These are phyloP conservation scores for Sipha maydis DNA, from an alignment of 2,888 invertebrate genomes.

Conservation along the genomic window DNA sequence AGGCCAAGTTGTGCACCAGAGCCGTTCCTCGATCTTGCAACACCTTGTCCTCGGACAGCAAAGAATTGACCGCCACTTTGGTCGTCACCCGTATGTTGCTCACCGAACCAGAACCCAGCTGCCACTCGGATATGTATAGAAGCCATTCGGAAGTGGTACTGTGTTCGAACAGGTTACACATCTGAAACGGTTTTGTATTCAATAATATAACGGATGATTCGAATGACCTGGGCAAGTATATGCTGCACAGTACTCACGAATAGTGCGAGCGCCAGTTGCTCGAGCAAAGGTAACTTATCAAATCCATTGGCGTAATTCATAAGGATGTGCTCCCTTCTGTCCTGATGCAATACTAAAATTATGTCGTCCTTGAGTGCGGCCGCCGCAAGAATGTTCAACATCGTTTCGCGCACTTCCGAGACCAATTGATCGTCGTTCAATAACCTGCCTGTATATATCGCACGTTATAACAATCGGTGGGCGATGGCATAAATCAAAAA, in stretches of 20 bases:
- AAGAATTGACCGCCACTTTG: constrained; percentile 87
- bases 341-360: constrained; percentile 88
- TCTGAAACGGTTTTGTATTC: constrained; percentile 69
- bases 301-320: constrained; percentile 88
- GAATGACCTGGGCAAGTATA: too few relatives aligned
- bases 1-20: constrained; percentile 88
- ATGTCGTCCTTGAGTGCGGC: constrained; percentile 89
- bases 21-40: constrained; percentile 86
- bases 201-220: too few relatives aligned
- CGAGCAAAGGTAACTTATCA: constrained; percentile 78
- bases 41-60: constrained; percentile 77
- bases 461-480: not conserved
- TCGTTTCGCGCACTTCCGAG: constrained; percentile 74
- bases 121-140: constrained; percentile 94
- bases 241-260: constrained; percentile 74
- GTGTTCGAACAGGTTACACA: constrained; percentile 91
- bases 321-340: constrained; percentile 85
- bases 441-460: constrained; percentile 71
- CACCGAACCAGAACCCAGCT: constrained; percentile 75
- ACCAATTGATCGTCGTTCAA: constrained; percentile 73
- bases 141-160: constrained; percentile 91
- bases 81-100: constrained; percentile 92
- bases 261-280: constrained; percentile 82
- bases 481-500: not conserved
- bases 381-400: constrained; percentile 78